Conservation (phyloP, 2,113 vertebrate species). For the Xenopus borealis region DNA sequence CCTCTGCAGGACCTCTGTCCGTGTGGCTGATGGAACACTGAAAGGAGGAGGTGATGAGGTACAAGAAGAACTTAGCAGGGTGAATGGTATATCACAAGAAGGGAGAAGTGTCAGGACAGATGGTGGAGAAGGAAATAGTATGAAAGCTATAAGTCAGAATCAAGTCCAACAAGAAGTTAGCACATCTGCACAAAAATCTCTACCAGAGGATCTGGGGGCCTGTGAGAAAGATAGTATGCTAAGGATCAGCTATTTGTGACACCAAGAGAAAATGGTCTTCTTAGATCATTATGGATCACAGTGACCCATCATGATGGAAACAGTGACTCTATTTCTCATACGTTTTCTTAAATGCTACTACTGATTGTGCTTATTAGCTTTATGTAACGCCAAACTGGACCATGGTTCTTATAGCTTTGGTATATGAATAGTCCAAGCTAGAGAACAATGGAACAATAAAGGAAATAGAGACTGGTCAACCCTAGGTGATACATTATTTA, state of each 20-base stretch:
- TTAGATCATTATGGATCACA: too few species aligned
- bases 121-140: slow-evolving; percentile 39
- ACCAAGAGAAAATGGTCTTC: too few species aligned
- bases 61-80: slow-evolving; percentile 25
- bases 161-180: slow-evolving; percentile 45
- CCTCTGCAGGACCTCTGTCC: slow-evolving; percentile 76
- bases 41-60: slow-evolving; percentile 50
- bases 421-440: too few species aligned
- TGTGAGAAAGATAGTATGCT: slow-evolving; percentile 62
- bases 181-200: slow-evolving; percentile 58
- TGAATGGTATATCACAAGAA: slow-evolving; percentile 74
- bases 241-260: slow-evolving; percentile 76
- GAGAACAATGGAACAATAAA: too few species aligned
- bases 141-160: slow-evolving; percentile 54
- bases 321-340: too few species aligned
- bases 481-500: too few species aligned
- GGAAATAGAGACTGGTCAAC: too few species aligned
- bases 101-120: slow-evolving; percentile 59
- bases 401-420: too few species aligned
- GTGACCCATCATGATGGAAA: too few species aligned
- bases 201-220: slow-evolving; percentile 56
- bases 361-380: too few species aligned
- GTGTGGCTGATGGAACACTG: slow-evolving; percentile 73
- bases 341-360: too few species aligned
- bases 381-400: too few species aligned